Conservation (phyloP, 2,113 vertebrate genomes). For the Phaethornis superciliosus region DNA sequence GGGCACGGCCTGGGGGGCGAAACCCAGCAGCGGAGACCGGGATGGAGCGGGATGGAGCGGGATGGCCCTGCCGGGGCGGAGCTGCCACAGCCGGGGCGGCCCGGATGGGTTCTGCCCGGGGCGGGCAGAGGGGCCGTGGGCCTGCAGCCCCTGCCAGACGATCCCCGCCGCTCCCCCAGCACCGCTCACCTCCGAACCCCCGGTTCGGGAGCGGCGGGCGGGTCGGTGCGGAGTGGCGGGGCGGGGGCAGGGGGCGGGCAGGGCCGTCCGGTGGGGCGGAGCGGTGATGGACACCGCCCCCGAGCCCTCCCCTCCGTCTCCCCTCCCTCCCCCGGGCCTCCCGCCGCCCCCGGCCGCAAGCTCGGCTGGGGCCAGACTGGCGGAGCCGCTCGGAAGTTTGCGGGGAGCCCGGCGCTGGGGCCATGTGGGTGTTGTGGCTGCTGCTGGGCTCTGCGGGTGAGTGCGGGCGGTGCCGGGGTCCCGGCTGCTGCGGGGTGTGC, state of each 20-base stretch:
- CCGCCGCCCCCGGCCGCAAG: not conserved
- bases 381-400: constrained; percentile 48
- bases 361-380: not conserved
- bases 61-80: not conserved
- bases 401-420: constrained; percentile 47
- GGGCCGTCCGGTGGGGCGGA: not conserved
- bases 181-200: no score
- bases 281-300: not conserved
- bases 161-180: not conserved
- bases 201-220: not conserved
- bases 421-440: constrained; percentile 87
- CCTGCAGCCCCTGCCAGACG: no score
- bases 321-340: not conserved
- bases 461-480: constrained; percentile 1
- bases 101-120: no score
- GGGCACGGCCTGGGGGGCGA: not conserved
- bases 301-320: not conserved
- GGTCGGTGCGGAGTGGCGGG: not conserved
- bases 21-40: no score
- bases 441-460: constrained; percentile 85
- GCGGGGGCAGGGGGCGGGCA: not conserved
- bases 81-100: not conserved
- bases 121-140: not conserved
- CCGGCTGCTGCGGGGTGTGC: not conserved
- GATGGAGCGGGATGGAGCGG: no score